Percentiles rank a stretch among this genome's conserved stretches.
phyloP scores from a whole-genome alignment of 1,140 invertebrate genomes.

The Adelges cooleyi region DNA sequence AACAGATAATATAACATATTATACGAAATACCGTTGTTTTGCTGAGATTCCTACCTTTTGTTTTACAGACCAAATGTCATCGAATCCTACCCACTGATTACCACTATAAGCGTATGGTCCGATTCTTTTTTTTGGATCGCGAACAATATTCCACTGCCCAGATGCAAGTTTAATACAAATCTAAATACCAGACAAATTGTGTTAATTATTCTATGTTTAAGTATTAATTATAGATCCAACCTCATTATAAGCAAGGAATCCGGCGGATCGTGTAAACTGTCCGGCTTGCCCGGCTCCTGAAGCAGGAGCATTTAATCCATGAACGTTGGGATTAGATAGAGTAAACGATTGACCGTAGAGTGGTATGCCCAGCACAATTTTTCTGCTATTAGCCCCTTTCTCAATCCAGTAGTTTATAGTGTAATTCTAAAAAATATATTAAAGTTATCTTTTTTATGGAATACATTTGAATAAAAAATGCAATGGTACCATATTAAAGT shows the following conservation, averaged over 20 bases:
- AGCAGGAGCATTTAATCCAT: slow-evolving; percentile 61
- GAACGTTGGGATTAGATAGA: slow-evolving; percentile 44
- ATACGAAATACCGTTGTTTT: too few relatives aligned
- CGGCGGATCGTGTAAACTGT: slow-evolving; percentile 66
- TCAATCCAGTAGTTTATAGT: slow-evolving; percentile 80
- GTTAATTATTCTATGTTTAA: too few relatives aligned
- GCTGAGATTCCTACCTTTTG: slow-evolving; percentile 50
- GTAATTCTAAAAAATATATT: slow-evolving; percentile 53
- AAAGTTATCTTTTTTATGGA: not conserved
- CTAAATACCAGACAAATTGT: slow-evolving; percentile 37
- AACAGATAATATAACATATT: too few relatives aligned
- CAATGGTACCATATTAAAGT: slow-evolving; percentile 42
- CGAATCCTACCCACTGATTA: slow-evolving; percentile 81
- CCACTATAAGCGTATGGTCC: slow-evolving; percentile 76
- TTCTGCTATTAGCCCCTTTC: slow-evolving; percentile 63
- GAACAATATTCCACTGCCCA: slow-evolving; percentile 63
- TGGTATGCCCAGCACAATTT: slow-evolving; percentile 78
- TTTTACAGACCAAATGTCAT: slow-evolving; percentile 66
- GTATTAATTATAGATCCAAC: slow-evolving; percentile 37
- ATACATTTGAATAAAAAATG: slow-evolving; percentile 30
- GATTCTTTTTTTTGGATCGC: slow-evolving; percentile 61
- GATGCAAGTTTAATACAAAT: slow-evolving; percentile 69
- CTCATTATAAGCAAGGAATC: slow-evolving; percentile 83
- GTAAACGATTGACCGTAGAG: slow-evolving; percentile 81
- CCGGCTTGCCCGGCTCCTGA: slow-evolving; percentile 62